Evolutionary conservation across 2,888 invertebrate genomes (phyloP), one percentile per base, ranked within the genome.

Genomic region (Syrphus vitripennis): DNA sequence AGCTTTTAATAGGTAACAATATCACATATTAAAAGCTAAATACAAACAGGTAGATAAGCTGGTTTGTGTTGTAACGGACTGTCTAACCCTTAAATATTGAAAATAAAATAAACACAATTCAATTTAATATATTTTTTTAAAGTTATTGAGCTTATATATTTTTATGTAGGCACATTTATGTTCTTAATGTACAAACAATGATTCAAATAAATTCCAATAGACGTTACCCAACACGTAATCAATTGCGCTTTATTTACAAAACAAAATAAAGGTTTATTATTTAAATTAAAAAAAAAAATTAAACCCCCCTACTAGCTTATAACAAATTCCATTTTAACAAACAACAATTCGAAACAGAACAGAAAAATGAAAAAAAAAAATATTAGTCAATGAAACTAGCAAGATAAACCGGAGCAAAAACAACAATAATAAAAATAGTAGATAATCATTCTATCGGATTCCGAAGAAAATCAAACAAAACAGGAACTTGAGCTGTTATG

Each of bases 401-500:
- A 34, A 42, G 9, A 48, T 67, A 34, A 67, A 29, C 12, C 10
- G 6, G 26, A 24, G 31, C 24, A 34, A 50, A 21, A 0, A 34
- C 16, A 14, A 61, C 12, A 45, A 65, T n/a, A 65, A 45, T 26
- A 21, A 19, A 59, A 34, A 34, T 63, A 10, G 24, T 70, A n/a
- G n/a, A n/a, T n/a, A 74, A 61, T 48, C 19, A 26, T 42, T 63
- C 63, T 53, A 19, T 67, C 19, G 10, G 50, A 67, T 61, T 63
- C n/a, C 42, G 1, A 78, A 45, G 37, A 65, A 69, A 70, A 83
- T 78, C 74, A 31, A 26, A 83, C 57, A 71, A 75, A 83, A 75
- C 83, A 79, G 83, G 79, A 83, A 83, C 79, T 79, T 63, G 42
- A 74, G 63, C 70, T 48, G 55, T 70, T 78, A 31, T 29, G 16